Evolutionary conservation across 2,113 vertebrate species (phyloP).

Genomic region (Brachionichthys hirsutus): DNA sequence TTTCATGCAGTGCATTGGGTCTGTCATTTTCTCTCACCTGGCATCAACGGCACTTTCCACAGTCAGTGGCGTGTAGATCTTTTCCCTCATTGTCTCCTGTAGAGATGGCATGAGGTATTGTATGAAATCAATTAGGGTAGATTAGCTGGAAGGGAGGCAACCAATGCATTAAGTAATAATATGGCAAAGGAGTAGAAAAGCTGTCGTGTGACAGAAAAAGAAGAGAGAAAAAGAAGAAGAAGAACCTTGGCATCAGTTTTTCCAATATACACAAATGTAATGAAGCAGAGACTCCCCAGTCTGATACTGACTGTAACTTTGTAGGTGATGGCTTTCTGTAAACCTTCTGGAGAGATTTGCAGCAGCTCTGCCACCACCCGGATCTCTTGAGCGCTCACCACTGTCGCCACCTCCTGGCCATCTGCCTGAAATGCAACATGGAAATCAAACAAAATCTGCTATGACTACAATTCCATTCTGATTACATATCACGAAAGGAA

Average conservation of each 20-base stretch:
- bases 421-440: slow-evolving; percentile 77
- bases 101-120: slow-evolving; percentile 13
- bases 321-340: slow-evolving; percentile 93
- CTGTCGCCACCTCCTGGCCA: slow-evolving; percentile 89
- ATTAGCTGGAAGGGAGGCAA: neutral
- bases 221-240: too few relatives aligned
- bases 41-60: slow-evolving; percentile 96
- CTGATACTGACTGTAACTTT: slow-evolving; percentile 89
- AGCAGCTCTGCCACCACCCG: slow-evolving; percentile 91
- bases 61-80: slow-evolving; percentile 92
- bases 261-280: too few relatives aligned
- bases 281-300: too few relatives aligned
- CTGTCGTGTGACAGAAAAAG: too few relatives aligned
- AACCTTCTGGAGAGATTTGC: slow-evolving; percentile 90
- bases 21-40: slow-evolving; percentile 78
- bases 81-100: slow-evolving; percentile 93
- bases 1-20: too few relatives aligned
- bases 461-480: neutral
- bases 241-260: too few relatives aligned
- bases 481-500: neutral
- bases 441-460: neutral
- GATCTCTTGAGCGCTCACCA: slow-evolving; percentile 94
- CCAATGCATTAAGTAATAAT: neutral
- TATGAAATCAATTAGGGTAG: too few relatives aligned
- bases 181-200: too few relatives aligned